Evolutionary conservation across 2,113 vertebrate genomes (phyloP).

Genomic region (Sturnira hondurensis): DNA sequence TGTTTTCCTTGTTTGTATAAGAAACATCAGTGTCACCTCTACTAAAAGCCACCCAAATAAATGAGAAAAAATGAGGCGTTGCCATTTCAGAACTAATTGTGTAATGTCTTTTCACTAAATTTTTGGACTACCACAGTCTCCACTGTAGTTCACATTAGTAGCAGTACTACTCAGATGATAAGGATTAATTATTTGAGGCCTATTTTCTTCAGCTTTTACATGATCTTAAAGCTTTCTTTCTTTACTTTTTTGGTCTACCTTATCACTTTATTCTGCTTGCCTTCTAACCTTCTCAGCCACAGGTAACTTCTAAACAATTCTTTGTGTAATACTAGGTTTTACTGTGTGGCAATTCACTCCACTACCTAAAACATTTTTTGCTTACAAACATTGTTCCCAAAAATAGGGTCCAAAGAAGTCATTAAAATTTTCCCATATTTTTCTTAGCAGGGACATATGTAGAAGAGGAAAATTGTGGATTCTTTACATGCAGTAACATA

Average conservation of each 20-base stretch:
- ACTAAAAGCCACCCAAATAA: constrained; percentile 15
- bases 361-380: constrained; percentile 71
- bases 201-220: constrained; percentile 80
- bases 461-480: constrained; percentile 14
- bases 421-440: constrained; percentile 53
- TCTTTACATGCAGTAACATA: constrained; percentile 20
- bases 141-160: constrained; percentile 63
- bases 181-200: constrained; percentile 82
- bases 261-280: constrained; percentile 72
- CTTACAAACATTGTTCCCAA: constrained; percentile 64
- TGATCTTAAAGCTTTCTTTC: constrained; percentile 67
- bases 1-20: neutral
- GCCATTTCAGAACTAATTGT: constrained; percentile 32
- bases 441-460: constrained; percentile 28
- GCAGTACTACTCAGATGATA: constrained; percentile 73
- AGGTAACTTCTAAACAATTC: constrained; percentile 76
- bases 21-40: neutral
- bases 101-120: constrained; percentile 62
- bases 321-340: constrained; percentile 73
- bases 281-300: constrained; percentile 70
- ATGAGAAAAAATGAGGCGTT: neutral
- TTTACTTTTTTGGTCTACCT: constrained; percentile 64
- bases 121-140: constrained; percentile 59
- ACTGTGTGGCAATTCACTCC: constrained; percentile 69
- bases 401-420: constrained; percentile 67